These are phyloP conservation scores for Drosophila nr. fundita DNA, from an alignment of 2,888 invertebrate species.

Conservation along the genomic window DNA sequence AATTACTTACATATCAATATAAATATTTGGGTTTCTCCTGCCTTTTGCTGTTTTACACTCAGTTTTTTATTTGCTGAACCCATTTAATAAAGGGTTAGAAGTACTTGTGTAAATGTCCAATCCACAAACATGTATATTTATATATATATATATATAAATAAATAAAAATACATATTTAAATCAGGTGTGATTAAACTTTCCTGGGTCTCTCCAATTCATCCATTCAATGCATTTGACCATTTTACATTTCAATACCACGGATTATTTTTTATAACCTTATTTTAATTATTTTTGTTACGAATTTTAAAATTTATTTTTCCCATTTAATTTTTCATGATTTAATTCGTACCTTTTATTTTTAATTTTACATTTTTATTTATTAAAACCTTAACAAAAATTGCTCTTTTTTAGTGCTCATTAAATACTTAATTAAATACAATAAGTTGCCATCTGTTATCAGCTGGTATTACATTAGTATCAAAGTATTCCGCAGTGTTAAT, in stretches of 20 bases:
- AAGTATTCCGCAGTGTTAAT: neutral
- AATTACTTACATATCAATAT: no score
- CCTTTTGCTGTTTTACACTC: neutral
- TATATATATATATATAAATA: neutral
- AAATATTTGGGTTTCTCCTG: neutral
- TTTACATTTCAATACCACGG: neutral
- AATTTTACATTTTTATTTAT: neutral
- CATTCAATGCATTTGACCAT: neutral
- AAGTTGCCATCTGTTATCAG: neutral
- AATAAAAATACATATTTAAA: no score
- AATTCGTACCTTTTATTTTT: no score
- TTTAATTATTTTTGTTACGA: accelerated
- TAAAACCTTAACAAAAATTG: neutral
- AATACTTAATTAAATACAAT: neutral
- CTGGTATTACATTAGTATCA: neutral
- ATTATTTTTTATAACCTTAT: neutral
- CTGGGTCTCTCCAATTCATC: neutral
- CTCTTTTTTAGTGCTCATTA: neutral
- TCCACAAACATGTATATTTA: no score
- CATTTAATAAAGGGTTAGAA: neutral
- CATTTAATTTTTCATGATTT: no score
- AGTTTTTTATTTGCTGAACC: neutral
- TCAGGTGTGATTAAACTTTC: neutral
- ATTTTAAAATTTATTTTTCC: neutral
- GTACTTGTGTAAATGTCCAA: neutral